Evolutionary conservation across 2,113 vertebrate genomes (phyloP).

Genomic region (Anser brachyrhynchus): DNA sequence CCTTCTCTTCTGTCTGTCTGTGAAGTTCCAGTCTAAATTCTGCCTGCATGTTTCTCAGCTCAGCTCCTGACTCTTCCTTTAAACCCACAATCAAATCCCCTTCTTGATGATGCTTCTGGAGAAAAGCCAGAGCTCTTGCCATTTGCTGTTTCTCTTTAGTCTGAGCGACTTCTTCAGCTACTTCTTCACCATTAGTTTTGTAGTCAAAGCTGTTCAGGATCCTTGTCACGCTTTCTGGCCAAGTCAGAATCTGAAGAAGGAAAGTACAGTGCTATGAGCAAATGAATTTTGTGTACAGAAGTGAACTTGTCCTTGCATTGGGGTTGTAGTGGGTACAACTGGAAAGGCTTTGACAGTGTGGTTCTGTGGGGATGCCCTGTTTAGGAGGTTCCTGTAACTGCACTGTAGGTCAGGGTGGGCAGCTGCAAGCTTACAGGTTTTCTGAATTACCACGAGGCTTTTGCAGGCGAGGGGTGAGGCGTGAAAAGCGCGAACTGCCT

Average conservation of each 20-base stretch:
- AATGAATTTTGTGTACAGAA: neutral
- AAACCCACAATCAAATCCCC: neutral
- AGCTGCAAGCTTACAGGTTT: accelerated
- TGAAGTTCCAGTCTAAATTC: slow-evolving; percentile 28
- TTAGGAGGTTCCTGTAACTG: neutral
- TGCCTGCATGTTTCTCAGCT: slow-evolving; percentile 13
- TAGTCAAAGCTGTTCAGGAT: neutral
- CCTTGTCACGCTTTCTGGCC: neutral
- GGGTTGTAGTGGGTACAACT: neutral
- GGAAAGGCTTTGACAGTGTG: neutral
- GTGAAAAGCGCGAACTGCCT: neutral
- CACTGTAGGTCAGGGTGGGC: neutral
- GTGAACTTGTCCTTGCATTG: neutral
- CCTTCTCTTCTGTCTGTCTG: slow-evolving; percentile 36
- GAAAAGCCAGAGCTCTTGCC: neutral
- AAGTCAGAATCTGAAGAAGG: neutral
- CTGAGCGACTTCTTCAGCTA: neutral
- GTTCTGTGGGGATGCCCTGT: neutral
- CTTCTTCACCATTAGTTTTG: neutral
- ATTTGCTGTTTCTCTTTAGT: neutral
- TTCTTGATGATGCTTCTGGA: slow-evolving; percentile 23
- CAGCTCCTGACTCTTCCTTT: neutral
- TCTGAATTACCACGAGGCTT: neutral
- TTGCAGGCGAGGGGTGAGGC: neutral
- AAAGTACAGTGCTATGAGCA: neutral